Evolutionary conservation across 2,888 invertebrate genomes (phyloP), one percentile per base, ranked within the genome.

Genomic region (Caenorhabditis sp.): DNA sequence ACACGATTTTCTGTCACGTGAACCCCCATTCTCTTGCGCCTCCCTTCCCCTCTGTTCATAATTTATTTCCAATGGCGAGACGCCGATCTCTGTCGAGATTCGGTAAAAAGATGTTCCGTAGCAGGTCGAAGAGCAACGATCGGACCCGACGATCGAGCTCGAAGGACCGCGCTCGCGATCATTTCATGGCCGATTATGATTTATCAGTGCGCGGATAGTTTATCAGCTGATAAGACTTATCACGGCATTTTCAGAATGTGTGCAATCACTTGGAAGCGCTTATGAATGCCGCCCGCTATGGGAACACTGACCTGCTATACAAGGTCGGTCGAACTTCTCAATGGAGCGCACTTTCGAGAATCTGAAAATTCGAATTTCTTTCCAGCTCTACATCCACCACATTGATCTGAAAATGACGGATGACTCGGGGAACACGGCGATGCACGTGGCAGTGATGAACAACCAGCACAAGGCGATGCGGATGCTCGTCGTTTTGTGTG

Each of bases 361-460:
- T 13, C n/a, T 26, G 11, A 4, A 58, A n/a, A n/a, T n/a, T n/a
- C n/a, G n/a, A n/a, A n/a, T n/a, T n/a, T n/a, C n/a, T 60, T 65
- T 82, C 53, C 69, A 82, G 78, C 51, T 82, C 2, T 82, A 78
- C 37, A 35, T 79, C 24, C 64, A 82, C 61, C 72, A 79, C 40
- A 50, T 83, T 20, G 80, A 84, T 35, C 60, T 85, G 35, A 72
- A 60, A 69, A 76, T 70, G 61, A 58, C 56, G 2, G 82, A 84
- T 53, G 82, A 80, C 24, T 67, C 72, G 8, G 85, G 85, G 15
- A 85, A 85, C 51, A 85, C 74, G 51, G 85, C 85, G 0, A 74
- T 84, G 60, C 85, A 85, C 58, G 65, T 84, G 32, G 85, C 85
- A 13, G 80, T 80, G 6, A 83, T 78, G 78, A 80, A 84, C 44